A percentile compares a stretch with the other conserved stretches of the same genome.
Conservation (phyloP, 2,113 vertebrate species). For the Nyctereutes procyonoides region DNA sequence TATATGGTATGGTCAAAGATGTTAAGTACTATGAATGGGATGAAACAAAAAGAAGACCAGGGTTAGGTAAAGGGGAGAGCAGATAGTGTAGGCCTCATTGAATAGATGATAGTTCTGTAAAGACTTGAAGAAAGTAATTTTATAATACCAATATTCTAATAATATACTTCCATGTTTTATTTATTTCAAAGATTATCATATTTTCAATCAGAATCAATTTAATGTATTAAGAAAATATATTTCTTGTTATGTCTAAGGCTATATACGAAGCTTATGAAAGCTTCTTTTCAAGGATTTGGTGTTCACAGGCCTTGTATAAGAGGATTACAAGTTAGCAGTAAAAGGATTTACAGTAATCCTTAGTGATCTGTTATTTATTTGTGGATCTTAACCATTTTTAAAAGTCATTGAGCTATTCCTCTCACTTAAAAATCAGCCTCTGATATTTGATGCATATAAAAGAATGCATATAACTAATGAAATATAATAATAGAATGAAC, state of each 20-base stretch:
- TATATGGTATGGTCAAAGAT: background rate
- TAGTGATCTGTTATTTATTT: slow-evolving; percentile 24
- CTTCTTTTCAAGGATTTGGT: background rate
- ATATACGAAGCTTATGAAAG: background rate
- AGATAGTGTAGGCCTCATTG: background rate
- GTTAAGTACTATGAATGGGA: background rate
- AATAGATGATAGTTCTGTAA: background rate
- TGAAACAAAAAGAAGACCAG: background rate
- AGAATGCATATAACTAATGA: background rate
- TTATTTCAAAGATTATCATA: background rate
- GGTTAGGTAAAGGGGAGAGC: background rate
- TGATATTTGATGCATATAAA: background rate
- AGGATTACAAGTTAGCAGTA: slow-evolving; percentile 15
- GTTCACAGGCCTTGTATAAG: background rate
- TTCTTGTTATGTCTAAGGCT: background rate
- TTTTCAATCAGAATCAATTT: slow-evolving; percentile 13
- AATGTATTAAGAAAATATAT: background rate
- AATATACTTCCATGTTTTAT: background rate
- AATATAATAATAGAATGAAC: background rate
- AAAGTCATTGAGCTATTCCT: background rate
- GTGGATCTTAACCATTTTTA: background rate
- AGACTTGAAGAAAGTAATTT: background rate
- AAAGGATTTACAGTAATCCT: background rate
- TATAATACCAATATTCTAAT: background rate
- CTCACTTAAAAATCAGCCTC: background rate